These are phyloP conservation scores for Antennarius maculatus DNA, from an alignment of 2,797 vertebrate genomes.

Conservation along the genomic window DNA sequence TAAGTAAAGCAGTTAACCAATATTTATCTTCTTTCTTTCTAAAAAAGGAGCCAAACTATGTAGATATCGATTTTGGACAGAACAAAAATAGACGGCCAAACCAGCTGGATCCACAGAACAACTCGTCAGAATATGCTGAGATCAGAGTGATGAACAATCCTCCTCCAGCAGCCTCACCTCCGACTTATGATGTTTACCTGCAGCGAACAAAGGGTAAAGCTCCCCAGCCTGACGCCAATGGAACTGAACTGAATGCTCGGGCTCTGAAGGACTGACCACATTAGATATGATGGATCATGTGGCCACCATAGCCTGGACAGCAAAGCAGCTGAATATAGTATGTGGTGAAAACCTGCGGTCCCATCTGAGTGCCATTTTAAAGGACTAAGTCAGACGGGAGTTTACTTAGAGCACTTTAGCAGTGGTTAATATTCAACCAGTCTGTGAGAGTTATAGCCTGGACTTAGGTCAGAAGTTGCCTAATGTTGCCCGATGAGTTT, in stretches of 20 bases:
- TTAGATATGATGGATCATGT: neutral
- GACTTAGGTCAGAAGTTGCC: neutral
- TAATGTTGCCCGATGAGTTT: neutral
- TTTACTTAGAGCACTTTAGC: constrained; percentile 22
- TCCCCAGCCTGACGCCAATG: constrained; percentile 12
- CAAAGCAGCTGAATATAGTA: neutral
- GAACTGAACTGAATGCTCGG: neutral
- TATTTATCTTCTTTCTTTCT: neutral
- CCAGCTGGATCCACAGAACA: neutral
- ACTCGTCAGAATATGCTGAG: constrained; percentile 30
- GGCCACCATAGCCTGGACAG: neutral
- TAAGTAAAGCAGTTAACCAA: neutral
- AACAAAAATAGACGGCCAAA: constrained; percentile 4
- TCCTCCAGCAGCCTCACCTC: constrained; percentile 5
- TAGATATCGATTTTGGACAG: constrained; percentile 23
- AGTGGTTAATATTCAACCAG: constrained; percentile 47
- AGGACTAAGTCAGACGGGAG: neutral
- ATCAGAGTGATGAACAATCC: neutral
- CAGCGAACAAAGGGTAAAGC: accelerated
- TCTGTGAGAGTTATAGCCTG: neutral
- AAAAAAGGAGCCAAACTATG: constrained; percentile 64
- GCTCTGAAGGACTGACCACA: neutral
- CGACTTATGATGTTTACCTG: constrained; percentile 31
- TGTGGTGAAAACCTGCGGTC: constrained; percentile 10
- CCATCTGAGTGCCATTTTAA: neutral